phyloP scores from a whole-genome alignment of 2,888 invertebrate species.

The Dermolepida albohirtum region DNA sequence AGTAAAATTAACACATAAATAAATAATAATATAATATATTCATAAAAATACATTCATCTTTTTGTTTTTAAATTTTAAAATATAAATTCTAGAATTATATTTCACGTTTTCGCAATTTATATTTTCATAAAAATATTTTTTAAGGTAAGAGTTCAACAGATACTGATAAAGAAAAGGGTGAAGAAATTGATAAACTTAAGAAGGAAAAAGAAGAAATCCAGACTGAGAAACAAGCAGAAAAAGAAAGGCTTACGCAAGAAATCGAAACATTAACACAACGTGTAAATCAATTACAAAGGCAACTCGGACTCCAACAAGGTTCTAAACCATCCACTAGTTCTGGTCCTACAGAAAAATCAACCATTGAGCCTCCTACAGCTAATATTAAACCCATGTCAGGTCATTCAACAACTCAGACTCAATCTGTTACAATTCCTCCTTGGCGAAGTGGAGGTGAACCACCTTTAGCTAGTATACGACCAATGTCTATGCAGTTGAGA shows the following conservation, averaged over 20 bases:
- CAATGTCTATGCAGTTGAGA: conserved; percentile 82
- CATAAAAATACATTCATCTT: too few species aligned
- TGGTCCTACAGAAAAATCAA: conserved; percentile 70
- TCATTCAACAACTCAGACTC: conserved; percentile 64
- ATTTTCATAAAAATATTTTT: neutral
- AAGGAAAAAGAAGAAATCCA: conserved; percentile 73
- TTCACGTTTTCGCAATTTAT: too few species aligned
- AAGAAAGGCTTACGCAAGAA: conserved; percentile 69
- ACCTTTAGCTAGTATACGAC: conserved; percentile 91
- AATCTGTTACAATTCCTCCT: conserved; percentile 72
- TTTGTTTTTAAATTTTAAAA: too few species aligned
- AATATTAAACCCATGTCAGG: conserved; percentile 95
- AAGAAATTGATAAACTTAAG: conserved; percentile 75
- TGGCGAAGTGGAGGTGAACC: conserved; percentile 82
- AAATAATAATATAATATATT: too few species aligned
- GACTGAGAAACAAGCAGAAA: conserved; percentile 66
- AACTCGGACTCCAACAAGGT: conserved; percentile 72
- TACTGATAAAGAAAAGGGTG: conserved; percentile 58
- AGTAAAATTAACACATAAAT: too few species aligned
- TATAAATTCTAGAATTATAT: too few species aligned
- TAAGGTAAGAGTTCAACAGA: conserved; percentile 55
- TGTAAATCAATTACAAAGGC: conserved; percentile 63
- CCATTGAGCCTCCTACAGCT: conserved; percentile 80
- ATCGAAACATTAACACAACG: conserved; percentile 80
- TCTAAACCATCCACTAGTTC: conserved; percentile 78